Evolutionary conservation across 2,113 vertebrate species (phyloP).

Genomic region (Heterocephalus glaber): DNA sequence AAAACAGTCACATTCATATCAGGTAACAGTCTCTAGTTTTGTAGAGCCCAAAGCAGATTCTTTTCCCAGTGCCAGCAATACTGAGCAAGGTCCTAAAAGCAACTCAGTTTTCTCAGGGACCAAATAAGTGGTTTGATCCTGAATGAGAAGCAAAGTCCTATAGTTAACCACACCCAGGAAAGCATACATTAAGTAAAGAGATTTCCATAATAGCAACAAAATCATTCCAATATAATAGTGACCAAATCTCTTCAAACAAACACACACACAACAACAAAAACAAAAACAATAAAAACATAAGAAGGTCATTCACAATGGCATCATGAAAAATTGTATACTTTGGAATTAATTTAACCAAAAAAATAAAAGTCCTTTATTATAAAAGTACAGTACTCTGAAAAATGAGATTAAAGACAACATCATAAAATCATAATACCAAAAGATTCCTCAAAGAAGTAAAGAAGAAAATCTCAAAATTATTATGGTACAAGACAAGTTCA

Average conservation of each 20-base stretch:
- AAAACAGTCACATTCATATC: not conserved
- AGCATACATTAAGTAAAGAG: not conserved
- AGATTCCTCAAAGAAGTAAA: too few species aligned
- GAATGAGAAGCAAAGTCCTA: not conserved
- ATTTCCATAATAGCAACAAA: not conserved
- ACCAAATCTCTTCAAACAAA: not conserved
- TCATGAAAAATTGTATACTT: too few species aligned
- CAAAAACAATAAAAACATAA: too few species aligned
- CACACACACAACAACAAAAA: not conserved
- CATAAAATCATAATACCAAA: too few species aligned
- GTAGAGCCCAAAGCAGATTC: not conserved
- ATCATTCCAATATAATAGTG: not conserved
- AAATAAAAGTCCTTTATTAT: too few species aligned
- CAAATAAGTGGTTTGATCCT: not conserved
- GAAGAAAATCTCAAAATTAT: too few species aligned
- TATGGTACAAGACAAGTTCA: too few species aligned
- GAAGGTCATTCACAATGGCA: too few species aligned
- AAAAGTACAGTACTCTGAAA: too few species aligned
- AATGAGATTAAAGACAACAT: too few species aligned
- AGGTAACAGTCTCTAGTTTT: not conserved
- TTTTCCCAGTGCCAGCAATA: not conserved
- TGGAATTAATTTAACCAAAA: too few species aligned
- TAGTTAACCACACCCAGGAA: not conserved
- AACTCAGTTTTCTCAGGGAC: not conserved
- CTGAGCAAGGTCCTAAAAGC: not conserved